phyloP scores from a whole-genome alignment of 2,797 vertebrate genomes.

The Macropus fuliginosus region DNA sequence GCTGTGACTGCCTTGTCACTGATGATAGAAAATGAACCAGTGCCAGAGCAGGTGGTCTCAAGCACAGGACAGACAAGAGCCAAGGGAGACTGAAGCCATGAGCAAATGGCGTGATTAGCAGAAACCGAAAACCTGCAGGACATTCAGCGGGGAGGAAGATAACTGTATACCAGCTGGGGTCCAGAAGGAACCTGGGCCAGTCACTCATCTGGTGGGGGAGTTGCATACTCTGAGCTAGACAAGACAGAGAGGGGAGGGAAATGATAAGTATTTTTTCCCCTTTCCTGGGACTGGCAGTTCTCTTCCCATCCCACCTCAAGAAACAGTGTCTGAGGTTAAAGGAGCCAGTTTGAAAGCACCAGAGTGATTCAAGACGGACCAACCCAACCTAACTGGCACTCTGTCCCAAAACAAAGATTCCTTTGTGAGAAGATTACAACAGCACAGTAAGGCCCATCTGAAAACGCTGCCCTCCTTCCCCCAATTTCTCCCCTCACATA shows the following conservation, averaged over 20 bases:
- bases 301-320: neutral
- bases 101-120: slow-evolving; percentile 9
- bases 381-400: slow-evolving; percentile 50
- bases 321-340: neutral
- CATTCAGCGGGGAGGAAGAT: neutral
- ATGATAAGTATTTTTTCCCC: neutral
- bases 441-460: slow-evolving; percentile 3
- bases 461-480: slow-evolving; percentile 50
- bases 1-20: neutral
- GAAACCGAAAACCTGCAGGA: neutral
- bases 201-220: neutral
- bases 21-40: neutral
- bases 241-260: neutral
- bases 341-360: slow-evolving; percentile 48
- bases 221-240: neutral
- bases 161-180: neutral
- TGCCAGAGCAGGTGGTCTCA: slow-evolving; percentile 58
- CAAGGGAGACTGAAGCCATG: slow-evolving; percentile 46
- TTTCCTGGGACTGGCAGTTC: neutral
- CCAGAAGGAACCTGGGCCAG: neutral
- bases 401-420: slow-evolving; percentile 59
- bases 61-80: neutral
- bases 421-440: slow-evolving; percentile 51
- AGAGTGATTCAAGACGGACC: slow-evolving; percentile 54
- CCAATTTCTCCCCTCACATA: slow-evolving; percentile 47